Percentiles rank a stretch among this genome's conserved stretches.
Conservation (phyloP, 1,140 invertebrate genomes). For the Pristionchus pacificus region DNA sequence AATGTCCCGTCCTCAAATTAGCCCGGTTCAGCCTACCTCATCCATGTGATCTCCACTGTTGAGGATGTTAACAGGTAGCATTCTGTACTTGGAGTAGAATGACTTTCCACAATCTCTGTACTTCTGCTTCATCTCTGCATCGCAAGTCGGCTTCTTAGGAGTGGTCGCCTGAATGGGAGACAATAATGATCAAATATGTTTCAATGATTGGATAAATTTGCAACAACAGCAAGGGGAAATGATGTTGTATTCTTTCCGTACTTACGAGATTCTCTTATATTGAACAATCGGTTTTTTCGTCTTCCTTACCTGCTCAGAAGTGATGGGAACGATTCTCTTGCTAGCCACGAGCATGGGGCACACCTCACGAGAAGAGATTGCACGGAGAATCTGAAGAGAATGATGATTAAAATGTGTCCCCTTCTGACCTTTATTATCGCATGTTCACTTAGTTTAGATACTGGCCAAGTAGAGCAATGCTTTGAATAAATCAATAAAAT, state of each 20-base stretch:
- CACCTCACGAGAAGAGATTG: slow-evolving; percentile 44
- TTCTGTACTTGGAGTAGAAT: slow-evolving; percentile 30
- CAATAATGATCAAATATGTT: neutral
- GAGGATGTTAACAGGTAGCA: slow-evolving; percentile 26
- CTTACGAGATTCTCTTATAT: no score
- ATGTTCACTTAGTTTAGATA: no score
- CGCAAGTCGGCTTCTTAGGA: slow-evolving; percentile 16
- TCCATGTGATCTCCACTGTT: slow-evolving; percentile 41
- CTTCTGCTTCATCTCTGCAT: slow-evolving; percentile 8
- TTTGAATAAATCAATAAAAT: no score
- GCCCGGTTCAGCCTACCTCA: slow-evolving; percentile 25
- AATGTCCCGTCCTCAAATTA: slow-evolving; percentile 3
- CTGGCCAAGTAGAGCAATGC: no score
- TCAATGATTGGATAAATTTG: no score
- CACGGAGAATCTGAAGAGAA: slow-evolving; percentile 35
- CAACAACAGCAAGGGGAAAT: neutral
- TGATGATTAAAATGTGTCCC: no score
- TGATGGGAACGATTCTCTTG: neutral
- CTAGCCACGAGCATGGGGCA: slow-evolving; percentile 29
- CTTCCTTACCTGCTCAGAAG: neutral
- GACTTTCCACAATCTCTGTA: slow-evolving; percentile 18
- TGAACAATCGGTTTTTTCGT: slow-evolving; percentile 6
- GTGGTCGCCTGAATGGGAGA: neutral
- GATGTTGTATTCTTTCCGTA: no score
- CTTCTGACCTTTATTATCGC: no score